Base-by-base conservation (phyloP, 2,797 vertebrate species). In the Selene dorsalis region DNA sequence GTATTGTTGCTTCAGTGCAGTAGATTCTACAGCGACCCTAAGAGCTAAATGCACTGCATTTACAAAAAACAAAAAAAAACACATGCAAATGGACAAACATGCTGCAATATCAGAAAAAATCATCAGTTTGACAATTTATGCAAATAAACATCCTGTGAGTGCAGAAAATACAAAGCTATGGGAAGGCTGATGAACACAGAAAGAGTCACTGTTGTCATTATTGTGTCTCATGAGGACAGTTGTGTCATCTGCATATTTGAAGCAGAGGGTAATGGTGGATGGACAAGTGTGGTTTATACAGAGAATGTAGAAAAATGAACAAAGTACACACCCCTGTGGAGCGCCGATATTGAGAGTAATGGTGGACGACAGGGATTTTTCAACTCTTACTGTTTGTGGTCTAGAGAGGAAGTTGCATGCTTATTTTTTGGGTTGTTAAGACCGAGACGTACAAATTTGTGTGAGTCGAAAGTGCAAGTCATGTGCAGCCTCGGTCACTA, bases 401-500 rank as follows among this genome's bases (percentile, higher is more conserved):
- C 20, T 48, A 20, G 45, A 8, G 45, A 20, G 17, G 45, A 45
- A 48, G 45, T 67, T 58, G 10, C 11, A 38, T 30, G 28, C n/a
- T 17, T 3, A 59, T 32, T 59, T 14, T 55, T 41, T 47, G 12
- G n/a, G 32, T 24, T 30, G 22, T 58, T 9, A 20, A 32, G 39
- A 41, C 17, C 10, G 12, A 57, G 18, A n/a, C 16, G 6, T 12
- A 2, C 14, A 12, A 45, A 24, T 9, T 16, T 59, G 20, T 61
- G 39, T 63, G 38, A 56, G 45, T 52, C 9, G 28, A 38, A 7
- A 1, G 11, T 17, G 61, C 22, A 50, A n/a, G 62, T 47, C 41
- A 35, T 38, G 53, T 57, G 17, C 39, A 73, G 32, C 64, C 35
- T 73, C 3, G 38, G 32, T 68, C 50, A 68, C 41, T 11, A 5